phyloP scores from a whole-genome alignment of 1,140 invertebrate species.

The Wasmannia auropunctata region DNA sequence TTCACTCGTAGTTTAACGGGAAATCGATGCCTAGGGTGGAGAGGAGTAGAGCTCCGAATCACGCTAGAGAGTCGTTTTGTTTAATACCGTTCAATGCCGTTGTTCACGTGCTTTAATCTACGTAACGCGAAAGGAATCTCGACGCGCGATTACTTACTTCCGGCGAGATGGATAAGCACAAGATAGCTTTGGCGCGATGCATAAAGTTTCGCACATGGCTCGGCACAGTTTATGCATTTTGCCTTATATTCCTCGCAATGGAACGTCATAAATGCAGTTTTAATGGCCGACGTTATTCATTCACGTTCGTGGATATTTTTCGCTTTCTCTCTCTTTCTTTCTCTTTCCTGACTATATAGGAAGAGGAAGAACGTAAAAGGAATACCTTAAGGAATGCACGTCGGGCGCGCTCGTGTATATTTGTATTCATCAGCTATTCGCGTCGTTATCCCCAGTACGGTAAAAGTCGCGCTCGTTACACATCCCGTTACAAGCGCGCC shows the following conservation, averaged over 20 bases:
- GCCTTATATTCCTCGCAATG: background rate
- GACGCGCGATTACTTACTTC: background rate
- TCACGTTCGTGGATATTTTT: background rate
- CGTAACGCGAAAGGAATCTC: conserved; percentile 12
- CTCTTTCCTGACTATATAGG: background rate
- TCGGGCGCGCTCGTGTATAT: background rate
- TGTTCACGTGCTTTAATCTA: background rate
- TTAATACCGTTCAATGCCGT: background rate
- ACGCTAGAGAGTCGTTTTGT: background rate
- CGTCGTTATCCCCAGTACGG: background rate
- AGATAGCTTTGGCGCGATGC: background rate
- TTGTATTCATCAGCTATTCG: conserved; percentile 12
- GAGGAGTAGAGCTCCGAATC: background rate
- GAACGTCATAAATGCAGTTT: conserved; percentile 44
- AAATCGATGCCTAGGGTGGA: background rate
- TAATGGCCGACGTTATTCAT: conserved; percentile 17
- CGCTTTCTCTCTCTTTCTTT: background rate
- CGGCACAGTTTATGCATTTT: conserved; percentile 8
- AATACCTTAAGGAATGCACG: background rate
- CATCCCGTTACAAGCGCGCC: background rate
- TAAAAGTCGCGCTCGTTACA: conserved; percentile 4
- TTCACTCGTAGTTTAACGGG: background rate
- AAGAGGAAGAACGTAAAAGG: background rate
- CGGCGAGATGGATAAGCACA: background rate
- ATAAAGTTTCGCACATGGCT: conserved; percentile 46